These are phyloP conservation scores for Turritopsis dohrnii DNA, from an alignment of 30 jellyfish, hydroid and myxozoan genomes.

Conservation along the genomic window DNA sequence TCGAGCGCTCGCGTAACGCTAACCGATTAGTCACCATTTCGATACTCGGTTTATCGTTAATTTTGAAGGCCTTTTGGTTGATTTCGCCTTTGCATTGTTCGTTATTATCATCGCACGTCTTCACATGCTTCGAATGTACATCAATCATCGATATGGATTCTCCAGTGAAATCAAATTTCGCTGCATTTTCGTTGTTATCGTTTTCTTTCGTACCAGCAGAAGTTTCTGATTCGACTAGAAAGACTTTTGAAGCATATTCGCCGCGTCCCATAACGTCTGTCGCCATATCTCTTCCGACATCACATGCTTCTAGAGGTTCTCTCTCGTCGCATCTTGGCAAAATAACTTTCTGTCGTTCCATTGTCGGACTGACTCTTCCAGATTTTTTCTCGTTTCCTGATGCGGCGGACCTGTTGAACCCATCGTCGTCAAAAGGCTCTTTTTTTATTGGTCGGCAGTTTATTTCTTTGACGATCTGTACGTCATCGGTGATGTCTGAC, in stretches of 20 bases:
- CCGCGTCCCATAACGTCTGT: background rate
- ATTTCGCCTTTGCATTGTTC: background rate
- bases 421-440: background rate
- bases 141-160: background rate
- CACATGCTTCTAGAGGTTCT: background rate
- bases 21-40: constrained; percentile 16
- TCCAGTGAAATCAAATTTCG: background rate
- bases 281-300: background rate
- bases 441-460: background rate
- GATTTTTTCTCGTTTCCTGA: background rate
- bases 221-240: background rate
- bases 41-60: background rate
- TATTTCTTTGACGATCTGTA: background rate
- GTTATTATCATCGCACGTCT: background rate
- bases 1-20: constrained; percentile 30
- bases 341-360: background rate
- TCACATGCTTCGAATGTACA: background rate
- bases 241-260: background rate
- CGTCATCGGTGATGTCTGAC: background rate
- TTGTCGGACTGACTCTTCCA: background rate
- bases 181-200: background rate
- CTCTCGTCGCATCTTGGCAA: background rate
- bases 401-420: background rate
- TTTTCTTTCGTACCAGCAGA: background rate
- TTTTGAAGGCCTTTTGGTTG: background rate